Evolutionary conservation across 2,888 invertebrate species (phyloP).

Genomic region (Chromoteleia sp.): DNA sequence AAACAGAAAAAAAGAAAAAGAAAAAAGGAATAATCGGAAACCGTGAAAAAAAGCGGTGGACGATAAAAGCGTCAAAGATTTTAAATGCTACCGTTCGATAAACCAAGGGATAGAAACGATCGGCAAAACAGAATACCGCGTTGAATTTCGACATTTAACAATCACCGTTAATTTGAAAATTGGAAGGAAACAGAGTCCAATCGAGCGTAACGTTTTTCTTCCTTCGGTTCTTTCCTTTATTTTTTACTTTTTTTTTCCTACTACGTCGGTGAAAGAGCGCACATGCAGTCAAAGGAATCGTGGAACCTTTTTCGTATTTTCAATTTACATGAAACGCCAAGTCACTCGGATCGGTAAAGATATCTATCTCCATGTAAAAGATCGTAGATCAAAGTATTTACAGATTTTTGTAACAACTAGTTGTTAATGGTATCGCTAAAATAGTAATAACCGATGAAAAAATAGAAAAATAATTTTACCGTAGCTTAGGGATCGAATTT

Average conservation of each 20-base stretch:
- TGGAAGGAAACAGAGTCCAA: slow-evolving; percentile 59
- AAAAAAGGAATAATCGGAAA: slow-evolving; percentile 12
- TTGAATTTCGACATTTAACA: slow-evolving; percentile 57
- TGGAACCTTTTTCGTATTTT: slow-evolving; percentile 44
- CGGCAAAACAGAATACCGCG: slow-evolving; percentile 54
- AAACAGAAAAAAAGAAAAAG: slow-evolving; percentile 21
- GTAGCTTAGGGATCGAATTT: slow-evolving; percentile 32
- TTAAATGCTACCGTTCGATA: slow-evolving; percentile 29
- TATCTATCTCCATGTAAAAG: slow-evolving; percentile 36
- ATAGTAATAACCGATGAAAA: slow-evolving; percentile 65
- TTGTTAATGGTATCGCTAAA: slow-evolving; percentile 48
- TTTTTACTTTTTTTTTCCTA: slow-evolving; percentile 3
- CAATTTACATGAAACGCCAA: slow-evolving; percentile 43
- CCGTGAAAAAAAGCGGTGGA: not conserved
- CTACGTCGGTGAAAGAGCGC: slow-evolving; percentile 13
- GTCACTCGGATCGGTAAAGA: slow-evolving; percentile 40
- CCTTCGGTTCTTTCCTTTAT: not conserved
- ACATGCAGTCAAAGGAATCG: slow-evolving; percentile 38
- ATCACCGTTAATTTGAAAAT: slow-evolving; percentile 65
- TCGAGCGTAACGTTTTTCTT: slow-evolving; percentile 50
- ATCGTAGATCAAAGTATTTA: slow-evolving; percentile 46
- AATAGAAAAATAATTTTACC: slow-evolving; percentile 64
- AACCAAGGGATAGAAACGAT: slow-evolving; percentile 34
- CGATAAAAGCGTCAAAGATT: slow-evolving; percentile 37
- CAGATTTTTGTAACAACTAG: slow-evolving; percentile 40